Evolutionary conservation across 1,140 invertebrate species (phyloP), one percentile per base, ranked within the genome.

Genomic region (Dendroctonus valens): DNA sequence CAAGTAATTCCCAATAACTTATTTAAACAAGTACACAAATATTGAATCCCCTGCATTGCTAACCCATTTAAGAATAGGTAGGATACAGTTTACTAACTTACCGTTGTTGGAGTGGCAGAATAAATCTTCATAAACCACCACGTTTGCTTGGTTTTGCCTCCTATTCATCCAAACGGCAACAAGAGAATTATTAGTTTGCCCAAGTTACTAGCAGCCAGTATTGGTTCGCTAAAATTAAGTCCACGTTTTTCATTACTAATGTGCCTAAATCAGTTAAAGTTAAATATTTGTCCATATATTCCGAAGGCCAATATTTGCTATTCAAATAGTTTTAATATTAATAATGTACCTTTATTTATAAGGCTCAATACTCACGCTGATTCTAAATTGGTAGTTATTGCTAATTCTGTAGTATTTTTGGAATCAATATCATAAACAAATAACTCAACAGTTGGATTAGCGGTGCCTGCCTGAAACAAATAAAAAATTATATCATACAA

Each of bases 161-260:
- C 94, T 83, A 73, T 94, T 94, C 78, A 94, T 84, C 92, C 94
- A 96, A 15, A 89, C 84, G 0, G 91, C 86, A 7, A 87, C 80
- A 6, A 94, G 73, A 40, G 88, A 82, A 11, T 84, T 78, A 42
- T 89, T 84, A 50, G 88, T 87, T n/a, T 7, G 87, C 86, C 90
- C 95, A 97, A 38, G 84, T 79, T 0, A 96, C 91, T 58, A n/a
- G 87, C 78, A 5, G 86, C 83, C 63, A 91, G 80, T 72, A 92
- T 89, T 72, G 87, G 82, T 67, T 91, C 85, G 6, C 81, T 83
- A 68, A 65, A 75, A 68, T 54, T 46, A 44, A 49, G 26, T 26
- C 26, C 26, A 26, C n/a, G n/a, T n/a, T n/a, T n/a, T n/a, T n/a
- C n/a, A n/a, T n/a, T n/a, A n/a, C n/a, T n/a, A n/a, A n/a, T n/a